Base-by-base conservation (phyloP, 2,888 invertebrate species). In the Cerceris rybyensis region DNA sequence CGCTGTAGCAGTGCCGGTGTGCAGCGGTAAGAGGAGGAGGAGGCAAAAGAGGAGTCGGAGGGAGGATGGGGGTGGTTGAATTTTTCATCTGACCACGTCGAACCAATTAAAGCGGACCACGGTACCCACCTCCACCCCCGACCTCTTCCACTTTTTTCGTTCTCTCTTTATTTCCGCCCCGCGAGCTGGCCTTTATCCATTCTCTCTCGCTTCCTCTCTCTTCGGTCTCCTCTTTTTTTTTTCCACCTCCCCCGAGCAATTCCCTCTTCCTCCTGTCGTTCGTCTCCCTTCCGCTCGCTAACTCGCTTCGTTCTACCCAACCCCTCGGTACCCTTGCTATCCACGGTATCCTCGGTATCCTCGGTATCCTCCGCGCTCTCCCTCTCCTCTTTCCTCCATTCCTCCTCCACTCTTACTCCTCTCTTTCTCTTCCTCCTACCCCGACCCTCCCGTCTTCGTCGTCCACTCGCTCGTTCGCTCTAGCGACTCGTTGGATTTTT, bases 51-150 rank as follows among this genome's bases (percentile, higher is more conserved):
- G 77, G 59, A 64, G 64, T 63, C 41, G 70, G 75, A 64, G 80
- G 79, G 82, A 66, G 79, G 80, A 76, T 70, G 75, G 70, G 83
- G 87, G 86, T 86, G 88, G 86, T 90, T 91, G 90, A 90, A 91
- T 90, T 91, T 90, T 91, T 90, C 89, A 91, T 91, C 90, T 89
- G 90, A 91, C 91, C 91, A 90, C 91, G 90, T 90, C 91, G 90
- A 91, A 91, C 91, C 90, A 91, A 91, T 91, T 91, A 91, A 91
- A 91, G 88, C 89, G 88, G 88, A 90, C 90, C 90, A 88, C 88
- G 88, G 86, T 88, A 84, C 86, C 87, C 88, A 86, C 86, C 84
- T 78, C 87, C 84, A 84, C 66, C 78, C 78, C 82, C 75, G 79
- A 79, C 85, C 81, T 83, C 82, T 79, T 81, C 83, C 83, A 82